Evolutionary conservation across 2,888 invertebrate species (phyloP), one percentile per base, ranked within the genome.

Genomic region (Sycophila texana): DNA sequence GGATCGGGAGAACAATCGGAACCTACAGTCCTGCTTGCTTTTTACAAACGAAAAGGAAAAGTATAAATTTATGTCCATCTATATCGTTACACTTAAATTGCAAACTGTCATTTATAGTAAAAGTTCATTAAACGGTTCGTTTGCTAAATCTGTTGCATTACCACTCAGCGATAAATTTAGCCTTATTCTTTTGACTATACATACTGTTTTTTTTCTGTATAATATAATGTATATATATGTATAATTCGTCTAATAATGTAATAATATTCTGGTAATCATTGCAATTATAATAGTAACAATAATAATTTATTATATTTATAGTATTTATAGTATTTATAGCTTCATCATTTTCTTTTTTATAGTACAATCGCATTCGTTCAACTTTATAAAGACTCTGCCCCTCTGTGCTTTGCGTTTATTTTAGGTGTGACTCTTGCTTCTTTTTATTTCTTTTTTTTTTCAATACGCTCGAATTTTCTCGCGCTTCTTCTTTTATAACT

Each of bases 271-370:
- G 60, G 76, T 81, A 74, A 75, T 74, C 66, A 77, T 74, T 81
- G 67, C 84, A 85, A 85, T 86, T 84, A 85, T 84, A 84, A 84
- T 86, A 85, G 84, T 86, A 87, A 87, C 85, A 87, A 86, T 86
- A 87, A 83, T 82, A 83, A 86, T 87, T 86, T 86, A 85, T 86
- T 87, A 85, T 85, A 86, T 78, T 72, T 78, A 78, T 81, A 74
- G 22, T 81, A 77, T 74, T 77, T 81, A 81, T 87, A 87, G 84
- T 88, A 88, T 87, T 87, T 86, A 86, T 88, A 87, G 84, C 84
- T 84, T 66, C 58, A 67, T 73, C 63, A 70, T 77, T 77, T 68
- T 63, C 75, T 84, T 84, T 83, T 84, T 86, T 88, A 88, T 85
- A 87, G 86, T 88, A 88, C 88, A 87, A 39, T 86, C 85, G 86